Conservation (phyloP, 2,888 invertebrate genomes). For the Prenolepis imparis region DNA sequence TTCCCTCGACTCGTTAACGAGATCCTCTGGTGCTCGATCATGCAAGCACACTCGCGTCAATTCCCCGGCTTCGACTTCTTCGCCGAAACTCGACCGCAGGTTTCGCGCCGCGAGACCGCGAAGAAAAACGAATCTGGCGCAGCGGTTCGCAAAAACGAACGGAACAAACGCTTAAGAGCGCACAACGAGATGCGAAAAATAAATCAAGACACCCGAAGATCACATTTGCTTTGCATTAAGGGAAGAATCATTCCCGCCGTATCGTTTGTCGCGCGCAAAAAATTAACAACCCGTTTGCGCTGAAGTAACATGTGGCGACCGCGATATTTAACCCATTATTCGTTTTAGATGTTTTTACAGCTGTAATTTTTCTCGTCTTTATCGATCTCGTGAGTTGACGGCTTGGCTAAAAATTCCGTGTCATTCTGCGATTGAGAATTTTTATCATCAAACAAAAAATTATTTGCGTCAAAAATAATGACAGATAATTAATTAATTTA, state of each 20-base stretch:
- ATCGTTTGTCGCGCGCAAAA: conserved; percentile 40
- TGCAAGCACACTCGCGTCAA: conserved; percentile 76
- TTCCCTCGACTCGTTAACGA: conserved; percentile 77
- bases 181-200: conserved; percentile 38
- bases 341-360: conserved; percentile 13
- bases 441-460: not conserved
- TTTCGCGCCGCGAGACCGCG: conserved; percentile 57
- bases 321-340: conserved; percentile 43
- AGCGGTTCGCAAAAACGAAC: conserved; percentile 51
- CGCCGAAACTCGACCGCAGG: conserved; percentile 74
- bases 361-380: not conserved
- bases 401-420: not conserved
- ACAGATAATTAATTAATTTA: not conserved
- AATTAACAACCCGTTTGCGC: conserved; percentile 43
- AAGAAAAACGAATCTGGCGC: conserved; percentile 63
- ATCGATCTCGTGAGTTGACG: not conserved
- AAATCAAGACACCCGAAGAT: conserved; percentile 23
- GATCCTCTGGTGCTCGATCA: conserved; percentile 76
- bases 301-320: conserved; percentile 24
- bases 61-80: conserved; percentile 73
- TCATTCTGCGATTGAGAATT: not conserved
- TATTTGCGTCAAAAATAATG: not conserved
- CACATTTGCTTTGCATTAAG: conserved; percentile 53
- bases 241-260: conserved; percentile 52
- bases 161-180: conserved; percentile 47